Evolutionary conservation across 2,888 invertebrate genomes (phyloP).

Genomic region (Eupithecia insigniata): DNA sequence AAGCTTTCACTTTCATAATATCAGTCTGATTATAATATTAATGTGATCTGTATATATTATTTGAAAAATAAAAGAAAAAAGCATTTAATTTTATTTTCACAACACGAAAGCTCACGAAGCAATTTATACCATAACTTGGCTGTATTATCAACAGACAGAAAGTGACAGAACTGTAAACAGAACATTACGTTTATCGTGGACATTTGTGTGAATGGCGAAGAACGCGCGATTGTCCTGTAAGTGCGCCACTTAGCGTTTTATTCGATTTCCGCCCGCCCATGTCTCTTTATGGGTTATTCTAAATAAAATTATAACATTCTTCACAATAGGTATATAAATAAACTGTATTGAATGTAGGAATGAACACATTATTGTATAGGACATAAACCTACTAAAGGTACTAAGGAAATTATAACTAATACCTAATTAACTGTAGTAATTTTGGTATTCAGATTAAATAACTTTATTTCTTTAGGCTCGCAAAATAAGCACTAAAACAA

Average conservation of each 20-base stretch:
- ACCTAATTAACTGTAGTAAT: too few relatives aligned
- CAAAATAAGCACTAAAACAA: too few relatives aligned
- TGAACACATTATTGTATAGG: too few relatives aligned
- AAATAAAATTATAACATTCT: not conserved
- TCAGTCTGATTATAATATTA: too few relatives aligned
- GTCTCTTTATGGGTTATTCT: not conserved
- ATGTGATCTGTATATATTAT: too few relatives aligned
- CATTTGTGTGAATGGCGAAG: slow-evolving; percentile 32
- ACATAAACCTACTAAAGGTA: too few relatives aligned
- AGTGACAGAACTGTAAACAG: slow-evolving; percentile 27
- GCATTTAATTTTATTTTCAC: not conserved
- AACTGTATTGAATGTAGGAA: too few relatives aligned
- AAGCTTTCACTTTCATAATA: too few relatives aligned
- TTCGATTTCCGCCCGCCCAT: not conserved
- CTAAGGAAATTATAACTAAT: too few relatives aligned
- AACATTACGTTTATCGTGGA: slow-evolving; percentile 29
- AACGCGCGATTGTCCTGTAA: slow-evolving; percentile 26
- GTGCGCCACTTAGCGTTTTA: slow-evolving; percentile 25
- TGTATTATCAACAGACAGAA: slow-evolving; percentile 13
- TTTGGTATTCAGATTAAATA: too few relatives aligned
- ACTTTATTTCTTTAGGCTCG: too few relatives aligned
- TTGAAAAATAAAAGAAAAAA: not conserved
- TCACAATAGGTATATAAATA: too few relatives aligned
- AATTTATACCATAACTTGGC: not conserved
- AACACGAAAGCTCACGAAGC: not conserved